Evolutionary conservation across 2,113 vertebrate species (phyloP), one percentile per base, ranked within the genome.

Genomic region (Bubalus kerabau): DNA sequence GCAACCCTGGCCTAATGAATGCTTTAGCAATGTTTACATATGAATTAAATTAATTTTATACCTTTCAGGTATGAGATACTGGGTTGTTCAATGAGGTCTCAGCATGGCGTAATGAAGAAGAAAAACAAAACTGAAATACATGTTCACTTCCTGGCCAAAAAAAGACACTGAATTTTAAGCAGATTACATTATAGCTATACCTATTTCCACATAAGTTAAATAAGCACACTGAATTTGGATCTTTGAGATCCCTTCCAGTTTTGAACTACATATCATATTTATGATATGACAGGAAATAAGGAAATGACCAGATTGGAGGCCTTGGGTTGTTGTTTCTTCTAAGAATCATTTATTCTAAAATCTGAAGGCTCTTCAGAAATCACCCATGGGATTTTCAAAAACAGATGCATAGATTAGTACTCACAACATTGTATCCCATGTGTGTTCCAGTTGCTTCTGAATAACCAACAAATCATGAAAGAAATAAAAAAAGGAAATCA

Each of bases 21-120:
- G 54, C 48, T 81, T 95, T 57, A 52, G 56, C 80, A 81, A 90
- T 85, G 52, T 94, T 92, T 76, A 80, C 3, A 54, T 64, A 13
- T 46, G 36, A 76, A 96, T 85, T 80, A 95, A 74, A 90, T 56
- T 94, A 90, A 90, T 87, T 91, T 96, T 32, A 87, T 6, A 57
- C 11, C n/a, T 85, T 76, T 95, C 15, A 62, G 2, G 84, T 50
- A 87, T 62, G 57, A 94, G 56, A 59, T 19, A n/a, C 6, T 26
- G 43, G 7, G 40, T 87, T 92, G 15, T 76, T 93, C 64, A 81
- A 76, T 74, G 16, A 93, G 12, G 24, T 82, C 48, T 90, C n/a
- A 24, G 19, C 48, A 30, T 87, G 56, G 6, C 43, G 0, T 83
- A 94, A 94, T 67, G 2, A 50, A 60, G 28, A 19, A 14, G 54